Percentiles rank a stretch among this genome's conserved stretches.
phyloP scores from a whole-genome alignment of 2,888 invertebrate species.

The Plebejus anna region DNA sequence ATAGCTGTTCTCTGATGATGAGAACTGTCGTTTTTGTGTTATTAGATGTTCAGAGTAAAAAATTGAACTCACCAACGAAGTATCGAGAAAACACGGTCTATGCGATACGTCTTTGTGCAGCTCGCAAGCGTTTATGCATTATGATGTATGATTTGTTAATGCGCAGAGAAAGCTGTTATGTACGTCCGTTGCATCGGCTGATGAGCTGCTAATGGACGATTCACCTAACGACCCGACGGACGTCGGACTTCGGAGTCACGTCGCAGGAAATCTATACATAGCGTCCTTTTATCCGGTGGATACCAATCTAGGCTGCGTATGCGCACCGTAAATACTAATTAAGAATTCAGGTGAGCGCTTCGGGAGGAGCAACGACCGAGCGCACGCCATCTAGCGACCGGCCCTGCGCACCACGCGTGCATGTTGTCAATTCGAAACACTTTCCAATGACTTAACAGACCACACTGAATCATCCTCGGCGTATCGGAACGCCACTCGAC shows the following conservation, averaged over 20 bases:
- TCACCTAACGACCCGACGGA: neutral
- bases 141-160: constrained; percentile 28
- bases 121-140: constrained; percentile 15
- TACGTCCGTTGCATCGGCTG: constrained; percentile 20
- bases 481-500: neutral
- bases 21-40: constrained; percentile 23
- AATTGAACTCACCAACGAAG: constrained; percentile 20
- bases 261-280: constrained; percentile 24
- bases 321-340: constrained; percentile 35
- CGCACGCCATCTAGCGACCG: constrained; percentile 48
- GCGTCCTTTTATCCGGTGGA: constrained; percentile 25
- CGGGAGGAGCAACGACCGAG: constrained; percentile 55
- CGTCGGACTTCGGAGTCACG: constrained; percentile 17
- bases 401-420: constrained; percentile 34
- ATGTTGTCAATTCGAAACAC: constrained; percentile 35
- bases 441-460: constrained; percentile 33
- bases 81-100: constrained; percentile 21
- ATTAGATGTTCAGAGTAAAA: neutral
- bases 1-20: constrained; percentile 14
- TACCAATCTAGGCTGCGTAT: constrained; percentile 19
- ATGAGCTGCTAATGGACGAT: neutral
- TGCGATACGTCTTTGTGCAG: constrained; percentile 2
- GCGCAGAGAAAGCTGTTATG: constrained; percentile 27
- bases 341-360: constrained; percentile 37
- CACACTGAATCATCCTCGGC: constrained; percentile 23